Percentiles rank a stretch among this genome's conserved stretches.
These are phyloP conservation scores for Didymodactylos carnosus DNA, from an alignment of 2,888 invertebrate species.

Conservation along the genomic window DNA sequence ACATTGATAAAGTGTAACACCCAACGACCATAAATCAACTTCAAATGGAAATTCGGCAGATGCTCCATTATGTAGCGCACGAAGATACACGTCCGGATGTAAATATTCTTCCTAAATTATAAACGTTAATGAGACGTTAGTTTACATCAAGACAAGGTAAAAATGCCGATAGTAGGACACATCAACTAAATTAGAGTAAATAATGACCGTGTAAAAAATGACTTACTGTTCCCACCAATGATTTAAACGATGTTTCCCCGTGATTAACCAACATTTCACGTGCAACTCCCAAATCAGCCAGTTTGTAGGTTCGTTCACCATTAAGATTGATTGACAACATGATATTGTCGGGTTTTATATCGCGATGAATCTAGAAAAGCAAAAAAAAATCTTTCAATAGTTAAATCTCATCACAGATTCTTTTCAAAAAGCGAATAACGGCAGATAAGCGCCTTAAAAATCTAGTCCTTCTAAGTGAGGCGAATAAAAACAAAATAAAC, in stretches of 20 bases:
- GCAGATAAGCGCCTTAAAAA: too few species aligned
- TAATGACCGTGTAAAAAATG: slow-evolving; percentile 42
- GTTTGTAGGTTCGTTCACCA: slow-evolving; percentile 53
- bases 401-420: too few species aligned
- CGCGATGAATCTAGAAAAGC: slow-evolving; percentile 48
- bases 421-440: too few species aligned
- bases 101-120: background rate
- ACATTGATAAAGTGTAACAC: slow-evolving; percentile 73
- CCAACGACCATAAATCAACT: slow-evolving; percentile 78
- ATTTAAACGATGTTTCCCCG: slow-evolving; percentile 82
- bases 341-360: slow-evolving; percentile 85
- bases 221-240: slow-evolving; percentile 85
- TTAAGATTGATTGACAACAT: slow-evolving; percentile 84
- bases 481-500: too few species aligned
- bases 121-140: too few species aligned
- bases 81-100: background rate
- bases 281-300: slow-evolving; percentile 89
- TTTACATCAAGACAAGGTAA: background rate
- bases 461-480: too few species aligned
- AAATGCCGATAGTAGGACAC: too few species aligned
- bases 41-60: slow-evolving; percentile 35
- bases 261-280: slow-evolving; percentile 40
- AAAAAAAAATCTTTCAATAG: background rate
- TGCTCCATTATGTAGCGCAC: too few species aligned
- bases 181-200: slow-evolving; percentile 21